Evolutionary conservation across 2,797 vertebrate species (phyloP).

Genomic region (Phrynocephalus guinanensis): DNA sequence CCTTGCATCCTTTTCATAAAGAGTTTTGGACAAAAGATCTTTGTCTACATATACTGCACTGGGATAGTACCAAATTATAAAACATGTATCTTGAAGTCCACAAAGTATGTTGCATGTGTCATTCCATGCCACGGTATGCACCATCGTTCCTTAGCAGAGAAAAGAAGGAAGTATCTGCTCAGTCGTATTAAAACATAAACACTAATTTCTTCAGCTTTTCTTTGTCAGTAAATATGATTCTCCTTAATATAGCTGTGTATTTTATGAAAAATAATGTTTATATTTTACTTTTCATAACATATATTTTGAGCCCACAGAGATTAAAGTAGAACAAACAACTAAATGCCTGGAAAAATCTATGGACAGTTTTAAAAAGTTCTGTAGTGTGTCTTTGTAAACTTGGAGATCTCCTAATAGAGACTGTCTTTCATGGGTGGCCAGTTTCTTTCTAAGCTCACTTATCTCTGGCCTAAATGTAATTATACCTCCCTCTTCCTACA

Average conservation of each 20-base stretch:
- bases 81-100: slow-evolving; percentile 89
- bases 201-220: not conserved
- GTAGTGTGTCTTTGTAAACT: too few relatives aligned
- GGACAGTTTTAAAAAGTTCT: not conserved
- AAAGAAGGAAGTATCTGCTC: slow-evolving; percentile 23
- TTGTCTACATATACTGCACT: slow-evolving; percentile 90
- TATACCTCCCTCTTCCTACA: not conserved
- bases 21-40: slow-evolving; percentile 90
- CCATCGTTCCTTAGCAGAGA: slow-evolving; percentile 88
- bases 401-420: not conserved
- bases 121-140: slow-evolving; percentile 93
- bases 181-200: not conserved
- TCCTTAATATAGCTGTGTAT: not conserved
- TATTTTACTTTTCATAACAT: not conserved
- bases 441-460: not conserved
- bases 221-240: not conserved
- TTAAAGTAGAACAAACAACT: not conserved
- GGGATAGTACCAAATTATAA: slow-evolving; percentile 94
- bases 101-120: slow-evolving; percentile 91
- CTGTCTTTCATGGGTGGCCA: not conserved
- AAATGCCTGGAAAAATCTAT: not conserved
- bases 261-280: not conserved
- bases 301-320: not conserved
- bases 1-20: slow-evolving; percentile 90
- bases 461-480: not conserved